Base-by-base conservation (phyloP, 2,113 vertebrate genomes). In the Alaudala cheleensis region DNA sequence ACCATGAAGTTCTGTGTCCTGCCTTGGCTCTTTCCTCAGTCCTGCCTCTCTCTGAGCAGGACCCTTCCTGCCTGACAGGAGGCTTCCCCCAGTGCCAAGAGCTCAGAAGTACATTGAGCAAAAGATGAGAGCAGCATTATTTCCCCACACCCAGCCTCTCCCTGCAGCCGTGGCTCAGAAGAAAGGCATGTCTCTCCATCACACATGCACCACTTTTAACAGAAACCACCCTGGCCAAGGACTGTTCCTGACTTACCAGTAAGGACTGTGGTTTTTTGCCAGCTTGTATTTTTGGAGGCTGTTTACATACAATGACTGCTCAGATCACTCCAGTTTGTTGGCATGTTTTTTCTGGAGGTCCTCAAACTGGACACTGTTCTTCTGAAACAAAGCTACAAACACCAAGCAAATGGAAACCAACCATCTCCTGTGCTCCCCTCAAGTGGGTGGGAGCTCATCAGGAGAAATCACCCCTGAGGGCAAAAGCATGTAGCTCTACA, bases 111-210 rank as follows among this genome's bases (percentile, higher is more conserved):
- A 54, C 26, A 42, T 50, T 74, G 44, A 91, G 44, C 51, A 79
- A 67, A 89, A 78, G 67, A 33, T 13, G 47, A 72, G 64, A 95
- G 81, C 77, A 71, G 77, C 69, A 71, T 54, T 73, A 60, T 76
- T 96, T 72, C 81, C 49, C 28, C 85, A 93, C 74, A 76, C 74
- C 92, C 53, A 82, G 81, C 70, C 85, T 57, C 90, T 90, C 81
- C 51, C 87, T 5, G 1, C 22, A 82, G 81, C 20, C 54, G 23
- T 29, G 74, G 66, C 66, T 93, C 85, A 94, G 74, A 62, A 56
- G 76, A 82, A 96, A 90, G 70, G 73, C 69, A 84, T 18, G 65
- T 78, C 42, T 90, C 70, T 73, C 81, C n/a, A 33, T 76, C 81
- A 76, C 77, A 93, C n/a, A 2, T 29, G 58, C 49, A 78, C 56